A percentile compares a stretch with the other conserved stretches of the same genome.
Evolutionary conservation across 2,113 vertebrate genomes (phyloP).

Genomic region (Labrus mixtus): DNA sequence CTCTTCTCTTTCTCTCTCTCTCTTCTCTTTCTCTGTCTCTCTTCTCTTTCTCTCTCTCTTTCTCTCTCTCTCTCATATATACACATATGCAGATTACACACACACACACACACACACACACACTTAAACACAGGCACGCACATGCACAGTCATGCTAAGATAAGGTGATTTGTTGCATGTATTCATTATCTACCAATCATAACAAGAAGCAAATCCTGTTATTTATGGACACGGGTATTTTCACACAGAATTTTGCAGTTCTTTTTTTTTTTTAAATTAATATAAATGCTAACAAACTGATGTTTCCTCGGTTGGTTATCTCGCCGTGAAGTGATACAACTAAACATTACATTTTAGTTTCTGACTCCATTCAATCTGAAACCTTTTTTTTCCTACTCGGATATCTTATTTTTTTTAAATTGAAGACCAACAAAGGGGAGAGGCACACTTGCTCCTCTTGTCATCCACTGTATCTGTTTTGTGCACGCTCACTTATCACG

Average conservation of each 20-base stretch:
- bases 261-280: conserved; percentile 10
- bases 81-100: not conserved
- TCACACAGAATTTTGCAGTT: conserved; percentile 5
- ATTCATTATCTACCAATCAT: conserved; percentile 46
- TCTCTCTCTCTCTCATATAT: too few species aligned
- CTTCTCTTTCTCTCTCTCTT: too few species aligned
- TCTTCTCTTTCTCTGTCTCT: conserved; percentile 1
- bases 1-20: too few species aligned
- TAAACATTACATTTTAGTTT: conserved; percentile 13
- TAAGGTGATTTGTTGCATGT: conserved; percentile 65
- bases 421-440: conserved; percentile 31
- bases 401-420: conserved; percentile 57
- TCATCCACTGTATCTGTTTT: conserved; percentile 61
- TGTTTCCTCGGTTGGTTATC: conserved; percentile 42
- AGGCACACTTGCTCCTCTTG: conserved; percentile 53
- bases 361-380: conserved; percentile 11
- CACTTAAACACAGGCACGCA: conserved; percentile 10
- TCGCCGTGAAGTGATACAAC: conserved; percentile 39
- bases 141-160: conserved; percentile 25
- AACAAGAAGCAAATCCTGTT: conserved; percentile 46
- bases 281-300: conserved; percentile 8
- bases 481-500: conserved; percentile 60
- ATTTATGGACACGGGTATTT: conserved; percentile 48
- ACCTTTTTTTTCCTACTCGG: conserved; percentile 10
- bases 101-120: conserved; percentile 5